A percentile compares a stretch with the other conserved stretches of the same genome.
Evolutionary conservation across 1,140 invertebrate species (phyloP).

Genomic region (Tenebrio molitor): DNA sequence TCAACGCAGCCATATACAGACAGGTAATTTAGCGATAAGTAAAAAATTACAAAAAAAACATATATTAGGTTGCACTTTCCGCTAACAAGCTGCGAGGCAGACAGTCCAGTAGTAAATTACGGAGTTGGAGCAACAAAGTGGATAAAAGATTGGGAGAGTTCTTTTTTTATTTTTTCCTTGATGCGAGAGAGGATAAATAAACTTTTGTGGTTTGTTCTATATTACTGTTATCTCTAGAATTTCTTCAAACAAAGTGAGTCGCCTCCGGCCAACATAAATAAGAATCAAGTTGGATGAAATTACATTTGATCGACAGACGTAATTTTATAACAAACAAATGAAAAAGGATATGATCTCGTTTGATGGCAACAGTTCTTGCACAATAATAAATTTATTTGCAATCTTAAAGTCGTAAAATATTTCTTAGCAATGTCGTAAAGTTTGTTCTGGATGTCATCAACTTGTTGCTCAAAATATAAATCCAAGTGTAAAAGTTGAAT

Average conservation of each 20-base stretch:
- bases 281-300: neutral
- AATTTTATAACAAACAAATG: conserved; percentile 5
- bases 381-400: conserved; percentile 1
- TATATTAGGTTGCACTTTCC: no score
- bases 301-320: neutral
- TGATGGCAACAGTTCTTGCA: no score
- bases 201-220: conserved; percentile 6
- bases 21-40: conserved; percentile 71
- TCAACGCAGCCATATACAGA: conserved; percentile 92
- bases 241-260: neutral
- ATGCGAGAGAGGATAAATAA: conserved; percentile 1
- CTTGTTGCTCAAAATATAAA: no score
- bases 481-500: no score
- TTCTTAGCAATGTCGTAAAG: no score
- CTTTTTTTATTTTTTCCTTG: neutral
- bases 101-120: no score
- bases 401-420: neutral
- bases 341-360: neutral
- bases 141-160: neutral
- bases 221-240: conserved; percentile 4
- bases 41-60: no score
- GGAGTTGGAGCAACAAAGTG: neutral
- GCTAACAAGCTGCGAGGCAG: no score
- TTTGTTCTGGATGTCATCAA: no score
- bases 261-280: conserved; percentile 4